Evolutionary conservation across 2,888 invertebrate genomes (phyloP).

Genomic region (Drosophila birchii): DNA sequence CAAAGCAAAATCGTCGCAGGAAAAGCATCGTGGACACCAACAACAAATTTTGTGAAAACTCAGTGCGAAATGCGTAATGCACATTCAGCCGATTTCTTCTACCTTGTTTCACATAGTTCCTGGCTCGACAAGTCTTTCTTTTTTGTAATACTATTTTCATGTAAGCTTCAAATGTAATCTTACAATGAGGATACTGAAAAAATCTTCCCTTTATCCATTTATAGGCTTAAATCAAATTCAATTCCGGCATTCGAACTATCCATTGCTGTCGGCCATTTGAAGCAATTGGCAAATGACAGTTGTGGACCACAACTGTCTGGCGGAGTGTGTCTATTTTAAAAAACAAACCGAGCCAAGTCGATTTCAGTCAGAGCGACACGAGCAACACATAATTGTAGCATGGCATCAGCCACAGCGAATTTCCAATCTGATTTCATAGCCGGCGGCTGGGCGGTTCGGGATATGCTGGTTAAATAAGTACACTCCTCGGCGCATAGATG

Average conservation of each 20-base stretch:
- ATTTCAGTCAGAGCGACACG: constrained; percentile 11
- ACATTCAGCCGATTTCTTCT: neutral
- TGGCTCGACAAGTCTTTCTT: neutral
- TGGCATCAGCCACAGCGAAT: constrained; percentile 70
- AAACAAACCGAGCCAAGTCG: constrained; percentile 41
- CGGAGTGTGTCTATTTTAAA: constrained; percentile 68
- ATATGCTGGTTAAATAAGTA: constrained; percentile 49
- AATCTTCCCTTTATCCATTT: constrained; percentile 1
- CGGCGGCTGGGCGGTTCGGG: constrained; percentile 14
- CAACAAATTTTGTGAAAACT: neutral
- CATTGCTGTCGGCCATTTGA: constrained; percentile 33
- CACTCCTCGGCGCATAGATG: constrained; percentile 14
- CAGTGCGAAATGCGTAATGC: neutral
- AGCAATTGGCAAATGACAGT: constrained; percentile 63
- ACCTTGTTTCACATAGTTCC: neutral
- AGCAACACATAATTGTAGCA: constrained; percentile 64
- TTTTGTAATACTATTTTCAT: neutral
- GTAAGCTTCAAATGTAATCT: neutral
- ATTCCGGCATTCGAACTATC: constrained; percentile 55
- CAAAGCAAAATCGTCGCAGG: too few relatives aligned
- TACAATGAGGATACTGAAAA: neutral
- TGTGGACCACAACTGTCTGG: constrained; percentile 56
- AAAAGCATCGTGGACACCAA: too few relatives aligned
- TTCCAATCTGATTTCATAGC: constrained; percentile 45
- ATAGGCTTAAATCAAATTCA: constrained; percentile 13